Percentiles rank a stretch among this genome's conserved stretches.
phyloP scores from a whole-genome alignment of 2,888 invertebrate genomes.

The Pharmacophagus antenor region DNA sequence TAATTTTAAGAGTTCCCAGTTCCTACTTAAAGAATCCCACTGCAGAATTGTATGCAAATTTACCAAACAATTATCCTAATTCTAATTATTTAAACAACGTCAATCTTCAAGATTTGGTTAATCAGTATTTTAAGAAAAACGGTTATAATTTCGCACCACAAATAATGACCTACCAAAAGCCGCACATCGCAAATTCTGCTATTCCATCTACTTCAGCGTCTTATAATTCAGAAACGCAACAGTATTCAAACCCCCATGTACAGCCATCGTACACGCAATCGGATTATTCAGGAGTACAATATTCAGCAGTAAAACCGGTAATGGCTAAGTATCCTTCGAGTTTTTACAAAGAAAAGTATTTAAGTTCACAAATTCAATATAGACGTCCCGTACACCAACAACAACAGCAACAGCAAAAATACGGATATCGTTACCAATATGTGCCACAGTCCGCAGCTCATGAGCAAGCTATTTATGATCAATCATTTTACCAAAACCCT shows the following conservation, averaged over 20 bases:
- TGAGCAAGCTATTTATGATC: constrained; percentile 55
- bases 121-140: constrained; percentile 74
- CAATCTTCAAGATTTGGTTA: constrained; percentile 78
- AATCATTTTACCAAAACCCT: constrained; percentile 56
- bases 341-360: constrained; percentile 54
- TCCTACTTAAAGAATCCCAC: constrained; percentile 77
- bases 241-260: constrained; percentile 64
- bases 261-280: constrained; percentile 68
- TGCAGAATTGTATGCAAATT: constrained; percentile 77
- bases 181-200: constrained; percentile 40
- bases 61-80: constrained; percentile 78
- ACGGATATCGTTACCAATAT: constrained; percentile 63
- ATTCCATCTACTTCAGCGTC: constrained; percentile 38
- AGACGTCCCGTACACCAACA: constrained; percentile 55
- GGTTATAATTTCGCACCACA: constrained; percentile 67
- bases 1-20: constrained; percentile 80
- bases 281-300: constrained; percentile 70
- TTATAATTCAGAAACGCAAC: constrained; percentile 46
- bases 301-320: constrained; percentile 73
- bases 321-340: constrained; percentile 71
- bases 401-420: constrained; percentile 58
- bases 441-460: constrained; percentile 49
- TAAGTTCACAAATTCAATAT: constrained; percentile 54
- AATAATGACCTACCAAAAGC: constrained; percentile 58
- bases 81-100: constrained; percentile 77